These are phyloP conservation scores for Panulirus ornatus DNA, from an alignment of 1,140 invertebrate species.

Conservation along the genomic window DNA sequence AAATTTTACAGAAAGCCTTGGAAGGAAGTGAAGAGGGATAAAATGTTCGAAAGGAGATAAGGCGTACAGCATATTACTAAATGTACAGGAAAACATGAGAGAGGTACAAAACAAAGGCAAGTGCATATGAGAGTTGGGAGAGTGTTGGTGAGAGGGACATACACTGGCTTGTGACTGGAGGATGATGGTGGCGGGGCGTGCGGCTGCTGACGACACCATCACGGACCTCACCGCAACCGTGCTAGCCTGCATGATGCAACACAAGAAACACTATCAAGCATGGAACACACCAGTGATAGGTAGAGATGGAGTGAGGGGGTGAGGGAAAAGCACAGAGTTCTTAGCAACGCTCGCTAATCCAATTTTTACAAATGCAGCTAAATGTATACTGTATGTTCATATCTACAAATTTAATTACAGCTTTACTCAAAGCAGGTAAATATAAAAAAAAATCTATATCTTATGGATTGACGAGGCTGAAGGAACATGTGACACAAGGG, in stretches of 20 bases:
- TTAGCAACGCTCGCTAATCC: neutral
- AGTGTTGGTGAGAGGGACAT: constrained; percentile 57
- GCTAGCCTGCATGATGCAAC: constrained; percentile 62
- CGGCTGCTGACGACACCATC: constrained; percentile 60
- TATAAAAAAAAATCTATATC: neutral
- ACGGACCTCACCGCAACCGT: constrained; percentile 67
- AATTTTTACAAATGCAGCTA: neutral
- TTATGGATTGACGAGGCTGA: neutral
- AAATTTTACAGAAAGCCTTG: no score
- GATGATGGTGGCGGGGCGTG: constrained; percentile 59
- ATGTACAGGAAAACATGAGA: neutral
- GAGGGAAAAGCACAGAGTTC: constrained; percentile 2
- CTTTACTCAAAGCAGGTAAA: neutral
- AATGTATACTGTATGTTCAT: neutral
- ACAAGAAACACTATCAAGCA: constrained; percentile 60
- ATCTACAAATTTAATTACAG: neutral
- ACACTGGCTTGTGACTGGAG: constrained; percentile 68
- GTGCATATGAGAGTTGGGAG: constrained; percentile 4
- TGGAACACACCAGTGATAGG: constrained; percentile 23
- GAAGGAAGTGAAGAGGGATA: neutral
- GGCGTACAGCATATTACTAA: neutral
- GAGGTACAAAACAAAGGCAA: neutral
- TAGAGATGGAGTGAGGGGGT: neutral
- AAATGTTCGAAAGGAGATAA: neutral
- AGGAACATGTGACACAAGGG: neutral